Evolutionary conservation across 2,797 vertebrate species (phyloP).

Genomic region (Pachyuromys duprasi): DNA sequence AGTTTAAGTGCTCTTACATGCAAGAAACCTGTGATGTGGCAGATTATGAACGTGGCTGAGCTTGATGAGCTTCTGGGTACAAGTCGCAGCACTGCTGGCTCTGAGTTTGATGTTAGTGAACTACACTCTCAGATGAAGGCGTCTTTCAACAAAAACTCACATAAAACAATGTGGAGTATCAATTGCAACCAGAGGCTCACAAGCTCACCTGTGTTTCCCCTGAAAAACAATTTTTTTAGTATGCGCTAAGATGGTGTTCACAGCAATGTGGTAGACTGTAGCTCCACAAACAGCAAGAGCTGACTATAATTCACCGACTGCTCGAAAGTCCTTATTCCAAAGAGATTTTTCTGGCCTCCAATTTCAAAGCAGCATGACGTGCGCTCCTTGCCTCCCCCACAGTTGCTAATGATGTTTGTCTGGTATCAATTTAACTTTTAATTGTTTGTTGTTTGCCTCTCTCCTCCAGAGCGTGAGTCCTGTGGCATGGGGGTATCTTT

Average conservation of each 20-base stretch:
- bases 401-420: neutral
- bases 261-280: neutral
- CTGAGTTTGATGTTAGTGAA: neutral
- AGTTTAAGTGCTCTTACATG: neutral
- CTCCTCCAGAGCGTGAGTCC: neutral
- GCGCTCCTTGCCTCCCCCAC: neutral
- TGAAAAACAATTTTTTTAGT: neutral
- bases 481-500: neutral
- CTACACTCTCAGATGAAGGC: neutral
- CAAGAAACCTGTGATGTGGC: neutral
- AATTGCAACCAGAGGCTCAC: neutral
- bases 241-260: neutral
- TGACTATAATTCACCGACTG: neutral
- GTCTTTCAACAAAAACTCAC: neutral
- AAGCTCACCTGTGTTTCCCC: neutral
- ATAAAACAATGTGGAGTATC: neutral
- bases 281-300: conserved; percentile 14
- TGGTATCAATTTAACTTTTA: neutral
- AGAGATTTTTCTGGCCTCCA: neutral
- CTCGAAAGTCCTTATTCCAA: neutral
- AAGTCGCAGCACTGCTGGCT: neutral
- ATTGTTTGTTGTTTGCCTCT: neutral
- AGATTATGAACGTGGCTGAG: neutral
- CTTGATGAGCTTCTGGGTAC: neutral
- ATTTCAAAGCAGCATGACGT: neutral